Percentiles rank a stretch among this genome's conserved stretches.
phyloP scores from a whole-genome alignment of 1,140 invertebrate species.

The Bombus affinis region DNA sequence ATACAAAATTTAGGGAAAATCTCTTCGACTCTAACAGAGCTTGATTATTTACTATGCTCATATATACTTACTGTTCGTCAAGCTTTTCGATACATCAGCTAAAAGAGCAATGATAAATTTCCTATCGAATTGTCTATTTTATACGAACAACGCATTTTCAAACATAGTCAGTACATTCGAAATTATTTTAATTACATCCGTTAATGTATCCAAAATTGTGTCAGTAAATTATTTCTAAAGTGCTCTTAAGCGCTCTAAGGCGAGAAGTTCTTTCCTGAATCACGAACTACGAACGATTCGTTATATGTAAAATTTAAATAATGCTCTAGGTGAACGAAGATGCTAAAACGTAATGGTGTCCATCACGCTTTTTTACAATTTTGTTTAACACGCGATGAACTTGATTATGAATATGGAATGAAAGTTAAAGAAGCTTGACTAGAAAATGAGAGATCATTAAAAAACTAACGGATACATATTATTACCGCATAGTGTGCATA shows the following conservation, averaged over 20 bases:
- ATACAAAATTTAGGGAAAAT: too few relatives aligned
- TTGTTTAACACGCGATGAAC: not conserved
- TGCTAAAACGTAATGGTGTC: not conserved
- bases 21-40: too few relatives aligned
- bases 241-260: not conserved
- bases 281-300: not conserved
- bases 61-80: too few relatives aligned
- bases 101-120: too few relatives aligned
- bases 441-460: not conserved
- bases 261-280: not conserved
- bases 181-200: too few relatives aligned
- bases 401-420: not conserved
- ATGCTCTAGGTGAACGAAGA: not conserved
- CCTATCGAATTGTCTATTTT: too few relatives aligned
- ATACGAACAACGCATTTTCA: too few relatives aligned
- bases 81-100: too few relatives aligned
- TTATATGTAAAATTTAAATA: not conserved
- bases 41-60: too few relatives aligned
- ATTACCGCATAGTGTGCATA: too few relatives aligned
- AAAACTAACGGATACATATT: constrained; percentile 17
- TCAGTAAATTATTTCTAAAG: not conserved
- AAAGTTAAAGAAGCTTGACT: not conserved
- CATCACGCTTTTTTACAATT: not conserved
- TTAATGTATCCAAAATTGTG: not conserved
- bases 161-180: too few relatives aligned